Evolutionary conservation across 2,113 vertebrate species (phyloP).

Genomic region (Haliaeetus leucogaster): DNA sequence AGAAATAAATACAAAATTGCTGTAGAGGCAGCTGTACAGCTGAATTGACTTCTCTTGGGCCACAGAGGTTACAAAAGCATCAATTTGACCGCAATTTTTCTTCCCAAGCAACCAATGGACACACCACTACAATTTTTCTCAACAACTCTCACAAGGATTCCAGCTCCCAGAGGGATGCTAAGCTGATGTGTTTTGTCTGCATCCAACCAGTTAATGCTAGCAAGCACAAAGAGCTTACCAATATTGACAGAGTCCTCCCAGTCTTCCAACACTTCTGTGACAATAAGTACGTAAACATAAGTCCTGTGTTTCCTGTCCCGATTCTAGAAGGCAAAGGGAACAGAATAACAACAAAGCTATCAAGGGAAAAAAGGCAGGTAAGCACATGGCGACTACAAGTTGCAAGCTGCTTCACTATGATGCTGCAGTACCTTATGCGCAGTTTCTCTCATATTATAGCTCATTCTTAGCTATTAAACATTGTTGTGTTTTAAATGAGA

Average conservation of each 20-base stretch:
- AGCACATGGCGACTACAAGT: neutral
- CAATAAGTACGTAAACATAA: constrained; percentile 94
- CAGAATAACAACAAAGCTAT: neutral
- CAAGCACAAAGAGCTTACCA: constrained; percentile 74
- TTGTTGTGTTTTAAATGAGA: neutral
- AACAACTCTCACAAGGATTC: neutral
- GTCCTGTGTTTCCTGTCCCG: constrained; percentile 97
- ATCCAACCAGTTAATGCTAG: neutral
- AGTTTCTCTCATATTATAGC: neutral
- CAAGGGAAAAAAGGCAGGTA: neutral
- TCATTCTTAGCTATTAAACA: neutral
- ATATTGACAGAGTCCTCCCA: constrained; percentile 99
- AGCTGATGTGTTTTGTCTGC: neutral
- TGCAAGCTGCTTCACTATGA: neutral
- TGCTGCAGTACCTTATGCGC: accelerated
- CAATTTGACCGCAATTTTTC: neutral
- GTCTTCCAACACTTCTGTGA: constrained; percentile 95
- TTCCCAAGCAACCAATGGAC: neutral
- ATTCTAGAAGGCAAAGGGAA: constrained; percentile 76
- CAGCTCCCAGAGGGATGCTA: neutral
- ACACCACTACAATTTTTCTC: neutral
- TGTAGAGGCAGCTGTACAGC: neutral
- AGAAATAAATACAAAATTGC: neutral
- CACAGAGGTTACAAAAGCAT: neutral
- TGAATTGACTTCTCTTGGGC: neutral